A percentile compares a stretch with the other conserved stretches of the same genome.
These are phyloP conservation scores for Tuberolachnus salignus DNA, from an alignment of 2,888 invertebrate species.

Conservation along the genomic window DNA sequence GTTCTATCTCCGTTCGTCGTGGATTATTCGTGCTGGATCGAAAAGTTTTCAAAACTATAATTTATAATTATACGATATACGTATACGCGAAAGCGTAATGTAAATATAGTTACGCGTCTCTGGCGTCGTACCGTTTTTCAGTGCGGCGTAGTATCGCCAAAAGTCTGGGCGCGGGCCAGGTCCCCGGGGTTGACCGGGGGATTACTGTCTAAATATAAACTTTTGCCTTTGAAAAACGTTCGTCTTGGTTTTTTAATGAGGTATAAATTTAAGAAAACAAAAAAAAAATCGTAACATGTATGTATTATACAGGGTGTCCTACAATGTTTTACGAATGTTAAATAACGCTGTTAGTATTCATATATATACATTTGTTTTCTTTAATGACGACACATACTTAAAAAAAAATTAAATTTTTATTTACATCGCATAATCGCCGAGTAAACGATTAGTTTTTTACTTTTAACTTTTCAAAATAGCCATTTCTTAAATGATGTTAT, in stretches of 20 bases:
- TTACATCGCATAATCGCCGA: too few relatives aligned
- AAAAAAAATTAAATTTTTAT: too few relatives aligned
- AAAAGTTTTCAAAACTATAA: slow-evolving; percentile 2
- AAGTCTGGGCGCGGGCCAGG: slow-evolving; percentile 4
- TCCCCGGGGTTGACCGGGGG: background rate
- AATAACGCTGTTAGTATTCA: too few relatives aligned
- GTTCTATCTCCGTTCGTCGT: too few relatives aligned
- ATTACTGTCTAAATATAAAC: slow-evolving; percentile 39
- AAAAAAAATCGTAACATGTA: too few relatives aligned
- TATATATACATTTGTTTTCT: too few relatives aligned
- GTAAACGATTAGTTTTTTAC: too few relatives aligned
- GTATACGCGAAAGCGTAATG: background rate
- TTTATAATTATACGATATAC: slow-evolving; percentile 20
- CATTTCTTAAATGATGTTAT: too few relatives aligned
- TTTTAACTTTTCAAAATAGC: too few relatives aligned
- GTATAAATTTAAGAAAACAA: background rate
- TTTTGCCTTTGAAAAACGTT: slow-evolving; percentile 20
- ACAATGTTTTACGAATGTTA: too few relatives aligned
- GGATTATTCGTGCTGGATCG: background rate
- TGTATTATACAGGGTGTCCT: too few relatives aligned
- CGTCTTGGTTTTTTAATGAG: slow-evolving; percentile 11
- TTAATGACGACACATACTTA: too few relatives aligned
- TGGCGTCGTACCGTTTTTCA: background rate
- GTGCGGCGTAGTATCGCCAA: background rate
- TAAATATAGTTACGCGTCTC: slow-evolving; percentile 23